Evolutionary conservation across 2,113 vertebrate species (phyloP).

Genomic region (Collichthys lucidus): DNA sequence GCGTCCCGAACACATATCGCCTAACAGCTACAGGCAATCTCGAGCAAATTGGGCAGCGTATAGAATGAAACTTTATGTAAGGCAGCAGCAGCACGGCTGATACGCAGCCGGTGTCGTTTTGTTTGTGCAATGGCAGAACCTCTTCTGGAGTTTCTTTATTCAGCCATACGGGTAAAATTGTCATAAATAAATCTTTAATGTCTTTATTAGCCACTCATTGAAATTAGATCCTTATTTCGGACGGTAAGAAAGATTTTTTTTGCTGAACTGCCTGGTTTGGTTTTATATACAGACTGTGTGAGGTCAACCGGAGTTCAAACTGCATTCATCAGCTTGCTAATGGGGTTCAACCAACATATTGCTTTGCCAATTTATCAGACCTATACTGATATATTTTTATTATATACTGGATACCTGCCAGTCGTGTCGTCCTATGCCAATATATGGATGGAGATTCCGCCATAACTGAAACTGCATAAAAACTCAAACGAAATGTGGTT

Average conservation of each 20-base stretch:
- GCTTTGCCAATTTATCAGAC: constrained; percentile 14
- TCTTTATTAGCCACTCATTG: constrained; percentile 4
- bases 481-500: neutral
- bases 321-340: constrained; percentile 25
- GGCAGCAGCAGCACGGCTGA: constrained; percentile 9
- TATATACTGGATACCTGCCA: neutral
- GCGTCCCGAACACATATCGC: constrained; percentile 20
- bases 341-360: constrained; percentile 10
- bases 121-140: constrained; percentile 1
- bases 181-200: constrained; percentile 5
- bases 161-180: neutral
- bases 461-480: neutral
- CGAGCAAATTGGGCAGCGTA: constrained; percentile 31
- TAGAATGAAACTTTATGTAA: constrained; percentile 9
- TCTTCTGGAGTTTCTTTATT: constrained; percentile 1
- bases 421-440: constrained; percentile 10
- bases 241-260: neutral
- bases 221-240: neutral
- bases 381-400: neutral
- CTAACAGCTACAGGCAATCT: constrained; percentile 40
- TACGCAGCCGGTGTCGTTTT: neutral
- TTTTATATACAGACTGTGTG: neutral
- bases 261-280: neutral
- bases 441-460: neutral
- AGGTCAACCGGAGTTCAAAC: constrained; percentile 16